A percentile compares a stretch with the other conserved stretches of the same genome.
These are phyloP conservation scores for Conger conger DNA, from an alignment of 2,113 vertebrate species.

Conservation along the genomic window DNA sequence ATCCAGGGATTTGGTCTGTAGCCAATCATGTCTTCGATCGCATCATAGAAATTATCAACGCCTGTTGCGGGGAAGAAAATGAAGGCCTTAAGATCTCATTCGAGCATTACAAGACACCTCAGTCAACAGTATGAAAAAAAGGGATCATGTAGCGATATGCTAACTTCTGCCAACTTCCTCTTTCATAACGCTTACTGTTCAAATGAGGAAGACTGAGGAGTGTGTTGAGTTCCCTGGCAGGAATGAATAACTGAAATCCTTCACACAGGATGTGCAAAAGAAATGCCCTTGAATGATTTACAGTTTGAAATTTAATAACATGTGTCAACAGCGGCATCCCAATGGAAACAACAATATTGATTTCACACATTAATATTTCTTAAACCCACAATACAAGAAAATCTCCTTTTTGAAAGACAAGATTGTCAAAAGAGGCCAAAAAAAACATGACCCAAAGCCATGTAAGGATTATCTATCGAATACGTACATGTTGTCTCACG, in stretches of 20 bases:
- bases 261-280: not conserved
- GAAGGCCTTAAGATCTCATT: not conserved
- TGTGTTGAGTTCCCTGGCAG: too few species aligned
- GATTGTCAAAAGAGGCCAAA: too few species aligned
- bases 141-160: too few species aligned
- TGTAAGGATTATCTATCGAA: not conserved
- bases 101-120: not conserved
- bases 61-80: conserved; percentile 62
- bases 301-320: too few species aligned
- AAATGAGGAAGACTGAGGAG: too few species aligned
- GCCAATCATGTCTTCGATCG: conserved; percentile 98
- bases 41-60: conserved; percentile 96
- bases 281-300: not conserved
- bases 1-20: conserved; percentile 97
- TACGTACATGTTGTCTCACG: not conserved
- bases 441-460: too few species aligned
- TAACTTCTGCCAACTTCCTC: too few species aligned
- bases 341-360: not conserved
- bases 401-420: not conserved
- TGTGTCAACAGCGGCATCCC: not conserved
- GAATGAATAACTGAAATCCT: not conserved
- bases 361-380: not conserved
- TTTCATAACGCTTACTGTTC: too few species aligned
- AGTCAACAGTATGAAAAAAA: not conserved
- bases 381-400: not conserved